Evolutionary conservation across 2,113 vertebrate species (phyloP).

Genomic region (Gnathonemus longibarbis): DNA sequence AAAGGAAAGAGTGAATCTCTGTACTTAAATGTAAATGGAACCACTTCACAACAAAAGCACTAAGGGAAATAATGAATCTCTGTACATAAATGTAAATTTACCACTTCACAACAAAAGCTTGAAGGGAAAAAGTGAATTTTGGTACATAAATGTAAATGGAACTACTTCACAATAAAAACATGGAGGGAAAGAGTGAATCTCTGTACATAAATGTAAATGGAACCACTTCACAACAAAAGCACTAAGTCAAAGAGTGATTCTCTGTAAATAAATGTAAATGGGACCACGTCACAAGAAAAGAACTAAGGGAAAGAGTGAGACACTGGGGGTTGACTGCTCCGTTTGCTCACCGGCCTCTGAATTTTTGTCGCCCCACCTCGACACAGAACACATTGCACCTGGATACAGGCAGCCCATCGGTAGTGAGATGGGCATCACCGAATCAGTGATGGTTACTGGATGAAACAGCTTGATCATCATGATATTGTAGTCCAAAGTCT

Average conservation of each 20-base stretch:
- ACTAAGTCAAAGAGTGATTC: too few species aligned
- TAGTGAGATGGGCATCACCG: constrained; percentile 43
- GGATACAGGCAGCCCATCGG: constrained; percentile 40
- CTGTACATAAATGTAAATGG: too few species aligned
- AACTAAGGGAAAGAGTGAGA: not conserved
- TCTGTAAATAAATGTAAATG: not conserved
- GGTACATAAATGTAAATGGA: too few species aligned
- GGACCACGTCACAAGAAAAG: not conserved
- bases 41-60: too few species aligned
- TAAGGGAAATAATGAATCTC: too few species aligned
- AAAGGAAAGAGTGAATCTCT: too few species aligned
- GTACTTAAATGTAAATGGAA: too few species aligned
- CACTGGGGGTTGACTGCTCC: not conserved
- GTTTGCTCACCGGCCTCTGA: constrained; percentile 31
- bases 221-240: not conserved
- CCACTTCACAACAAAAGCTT: not conserved
- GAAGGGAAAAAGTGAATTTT: too few species aligned
- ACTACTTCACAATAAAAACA: too few species aligned
- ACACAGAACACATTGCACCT: constrained; percentile 44
- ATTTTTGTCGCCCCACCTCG: constrained; percentile 51
- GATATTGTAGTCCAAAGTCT: constrained; percentile 57
- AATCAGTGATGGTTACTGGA: constrained; percentile 39
- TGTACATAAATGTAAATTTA: not conserved
- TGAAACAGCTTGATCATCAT: constrained; percentile 60
- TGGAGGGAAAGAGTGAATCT: too few species aligned